Evolutionary conservation across 2,797 vertebrate species (phyloP).

Genomic region (Trachurus trachurus): DNA sequence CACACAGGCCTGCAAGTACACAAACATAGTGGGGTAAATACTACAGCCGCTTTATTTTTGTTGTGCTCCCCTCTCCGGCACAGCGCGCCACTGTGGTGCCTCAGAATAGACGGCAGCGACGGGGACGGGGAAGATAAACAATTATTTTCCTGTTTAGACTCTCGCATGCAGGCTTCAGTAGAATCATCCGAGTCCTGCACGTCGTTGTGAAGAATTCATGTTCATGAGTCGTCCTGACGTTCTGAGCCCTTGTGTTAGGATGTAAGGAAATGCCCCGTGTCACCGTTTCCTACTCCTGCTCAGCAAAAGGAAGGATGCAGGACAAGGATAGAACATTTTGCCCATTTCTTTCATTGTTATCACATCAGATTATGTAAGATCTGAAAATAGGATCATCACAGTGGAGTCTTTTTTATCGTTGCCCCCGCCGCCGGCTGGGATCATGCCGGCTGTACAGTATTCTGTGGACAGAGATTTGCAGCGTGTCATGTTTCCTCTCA

Average conservation of each 20-base stretch:
- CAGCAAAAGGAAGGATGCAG: slow-evolving; percentile 56
- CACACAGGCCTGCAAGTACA: slow-evolving; percentile 1
- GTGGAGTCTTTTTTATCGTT: slow-evolving; percentile 46
- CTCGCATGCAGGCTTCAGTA: not conserved
- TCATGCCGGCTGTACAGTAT: slow-evolving; percentile 15
- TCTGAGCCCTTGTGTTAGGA: slow-evolving; percentile 34
- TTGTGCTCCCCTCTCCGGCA: not conserved
- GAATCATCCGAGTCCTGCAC: not conserved
- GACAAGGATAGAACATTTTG: slow-evolving; percentile 50
- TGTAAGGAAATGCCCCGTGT: slow-evolving; percentile 55
- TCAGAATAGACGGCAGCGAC: slow-evolving; percentile 4
- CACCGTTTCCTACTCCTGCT: slow-evolving; percentile 54
- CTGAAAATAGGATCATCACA: slow-evolving; percentile 26
- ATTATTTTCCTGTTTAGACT: slow-evolving; percentile 61
- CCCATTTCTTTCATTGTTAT: slow-evolving; percentile 39
- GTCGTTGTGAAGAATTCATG: slow-evolving; percentile 13
- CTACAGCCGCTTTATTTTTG: slow-evolving; percentile 18
- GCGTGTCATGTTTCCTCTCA: slow-evolving; percentile 62
- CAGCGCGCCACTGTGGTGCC: no score
- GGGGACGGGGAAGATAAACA: slow-evolving; percentile 2
- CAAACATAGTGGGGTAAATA: slow-evolving; percentile 50
- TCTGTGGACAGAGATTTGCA: slow-evolving; percentile 32
- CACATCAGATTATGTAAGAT: slow-evolving; percentile 31
- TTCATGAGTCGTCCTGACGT: slow-evolving; percentile 26
- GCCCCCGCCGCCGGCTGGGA: not conserved